Base-by-base conservation (phyloP, 2,113 vertebrate genomes). In the Macquaria ambigua region DNA sequence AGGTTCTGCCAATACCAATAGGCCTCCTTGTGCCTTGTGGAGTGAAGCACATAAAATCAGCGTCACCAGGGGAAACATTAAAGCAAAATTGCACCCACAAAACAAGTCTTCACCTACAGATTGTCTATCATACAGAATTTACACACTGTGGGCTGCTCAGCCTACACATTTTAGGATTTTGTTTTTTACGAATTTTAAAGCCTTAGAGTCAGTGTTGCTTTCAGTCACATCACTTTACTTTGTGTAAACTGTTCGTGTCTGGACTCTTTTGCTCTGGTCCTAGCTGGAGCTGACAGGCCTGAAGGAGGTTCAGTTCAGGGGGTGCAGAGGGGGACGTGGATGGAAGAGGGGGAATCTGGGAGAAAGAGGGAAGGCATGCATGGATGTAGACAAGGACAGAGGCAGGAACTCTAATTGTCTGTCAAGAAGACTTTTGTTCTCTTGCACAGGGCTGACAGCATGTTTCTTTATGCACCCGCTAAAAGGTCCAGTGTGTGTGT, bases 361-460 rank as follows among this genome's bases (percentile, higher is more conserved):
- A 83, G 43, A 64, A 34, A 53, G 25, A 71, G 15, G 41, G 53
- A 77, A 88, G 73, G 70, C 69, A 77, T 64, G 76, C 70, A 66
- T 72, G 83, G 81, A 78, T 20, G 55, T 68, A 39, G 78, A 69
- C 59, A 18, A 71, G 64, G 69, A 84, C 77, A 64, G 63, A 74
- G 58, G 69, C 37, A 69, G 74, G 69, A 77, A 56, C 75, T 74
- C 59, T 87, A 84, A 91, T 89, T 74, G 69, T 85, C 46, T 59
- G 66, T 66, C 85, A 76, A 53, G 77, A 86, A 83, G 87, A 87
- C 82, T 82, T 90, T 91, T 90, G 82, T 86, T 89, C 83, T 25
- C 66, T 61, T 84, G 73, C 53, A 53, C 62, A 79, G 73, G 55
- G 16, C 86, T 78, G 82, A 90, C 83, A 85, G 79, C 77, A 73